A percentile compares a stretch with the other conserved stretches of the same genome.
Conservation (phyloP, 2,888 invertebrate genomes). For the Pelosia muscerda region DNA sequence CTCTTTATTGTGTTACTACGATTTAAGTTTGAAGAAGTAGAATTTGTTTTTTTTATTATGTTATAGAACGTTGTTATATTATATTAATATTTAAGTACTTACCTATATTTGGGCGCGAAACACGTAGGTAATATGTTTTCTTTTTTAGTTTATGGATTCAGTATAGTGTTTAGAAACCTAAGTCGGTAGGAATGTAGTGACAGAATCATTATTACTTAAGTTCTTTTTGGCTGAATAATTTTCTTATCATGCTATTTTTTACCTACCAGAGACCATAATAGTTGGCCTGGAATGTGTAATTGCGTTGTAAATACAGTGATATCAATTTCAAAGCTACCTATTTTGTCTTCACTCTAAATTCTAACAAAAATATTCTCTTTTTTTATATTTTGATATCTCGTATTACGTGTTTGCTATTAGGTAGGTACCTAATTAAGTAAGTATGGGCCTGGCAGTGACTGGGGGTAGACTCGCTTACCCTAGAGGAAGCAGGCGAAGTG, state of each 20-base stretch:
- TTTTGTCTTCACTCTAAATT: no score
- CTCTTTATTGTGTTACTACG: constrained; percentile 5
- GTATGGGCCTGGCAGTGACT: no score
- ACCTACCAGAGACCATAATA: no score
- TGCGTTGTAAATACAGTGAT: background rate
- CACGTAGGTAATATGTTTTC: no score
- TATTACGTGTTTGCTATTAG: no score
- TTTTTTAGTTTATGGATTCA: background rate
- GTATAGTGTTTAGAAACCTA: background rate
- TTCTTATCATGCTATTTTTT: background rate
- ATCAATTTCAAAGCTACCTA: background rate
- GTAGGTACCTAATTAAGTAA: no score
- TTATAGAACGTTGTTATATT: background rate
- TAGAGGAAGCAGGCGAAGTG: no score
- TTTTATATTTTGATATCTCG: no score
- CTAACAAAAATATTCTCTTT: no score
- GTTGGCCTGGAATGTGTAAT: background rate
- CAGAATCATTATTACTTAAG: background rate
- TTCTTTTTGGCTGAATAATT: background rate
- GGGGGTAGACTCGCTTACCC: no score
- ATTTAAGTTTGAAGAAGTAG: constrained; percentile 7
- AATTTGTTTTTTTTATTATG: constrained; percentile 2
- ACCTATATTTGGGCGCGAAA: background rate
- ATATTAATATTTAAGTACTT: no score
- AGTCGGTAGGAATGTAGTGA: background rate